Evolutionary conservation across 2,113 vertebrate genomes (phyloP).

Genomic region (Haemorhous mexicanus): DNA sequence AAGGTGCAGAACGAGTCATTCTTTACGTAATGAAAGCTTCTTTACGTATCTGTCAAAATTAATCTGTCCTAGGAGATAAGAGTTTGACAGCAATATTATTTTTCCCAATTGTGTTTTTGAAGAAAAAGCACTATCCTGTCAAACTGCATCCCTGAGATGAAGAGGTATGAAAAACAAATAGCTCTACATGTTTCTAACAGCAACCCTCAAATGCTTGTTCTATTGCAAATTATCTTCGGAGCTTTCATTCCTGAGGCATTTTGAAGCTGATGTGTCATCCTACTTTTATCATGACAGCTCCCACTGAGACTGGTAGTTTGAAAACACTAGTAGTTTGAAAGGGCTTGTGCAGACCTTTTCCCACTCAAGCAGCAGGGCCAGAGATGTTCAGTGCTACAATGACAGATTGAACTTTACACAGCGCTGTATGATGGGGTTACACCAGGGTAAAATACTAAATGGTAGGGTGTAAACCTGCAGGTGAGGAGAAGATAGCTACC

Average conservation of each 20-base stretch:
- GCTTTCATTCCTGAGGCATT: not conserved
- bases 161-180: slow-evolving; percentile 23
- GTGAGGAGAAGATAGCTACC: not conserved
- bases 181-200: not conserved
- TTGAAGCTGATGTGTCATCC: not conserved
- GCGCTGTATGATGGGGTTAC: rapidly evolving
- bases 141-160: not conserved
- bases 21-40: too few species aligned
- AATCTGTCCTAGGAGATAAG: not conserved
- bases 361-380: not conserved
- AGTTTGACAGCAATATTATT: slow-evolving; percentile 9
- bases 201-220: not conserved
- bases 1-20: not conserved
- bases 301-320: not conserved
- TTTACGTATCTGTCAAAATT: not conserved
- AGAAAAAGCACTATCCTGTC: slow-evolving; percentile 24
- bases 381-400: rapidly evolving
- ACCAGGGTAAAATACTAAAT: not conserved
- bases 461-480: not conserved
- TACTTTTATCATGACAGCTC: not conserved
- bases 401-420: not conserved
- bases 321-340: not conserved
- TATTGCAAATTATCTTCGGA: not conserved
- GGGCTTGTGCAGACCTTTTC: not conserved
- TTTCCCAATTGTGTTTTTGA: not conserved